Base-by-base conservation (phyloP, 2,888 invertebrate genomes). In the Mythimna lalbum region DNA sequence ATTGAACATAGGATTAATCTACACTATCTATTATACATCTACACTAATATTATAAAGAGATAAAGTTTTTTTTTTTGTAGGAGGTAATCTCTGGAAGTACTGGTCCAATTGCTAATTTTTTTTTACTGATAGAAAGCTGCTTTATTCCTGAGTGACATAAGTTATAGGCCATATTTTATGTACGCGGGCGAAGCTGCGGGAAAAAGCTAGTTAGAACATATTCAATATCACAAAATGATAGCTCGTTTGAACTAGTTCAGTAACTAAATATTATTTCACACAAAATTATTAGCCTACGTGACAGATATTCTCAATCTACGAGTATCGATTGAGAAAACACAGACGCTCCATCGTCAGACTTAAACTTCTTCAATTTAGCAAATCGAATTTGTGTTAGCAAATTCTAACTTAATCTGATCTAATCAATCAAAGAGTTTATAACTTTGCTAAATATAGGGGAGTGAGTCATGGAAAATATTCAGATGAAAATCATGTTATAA, bases 341-440 rank as follows among this genome's bases (percentile, higher is more conserved):
- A 66, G 17, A 33, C 36, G 62, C 36, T 39, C 39, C 14, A 36
- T 62, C 50, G 52, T 39, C 57, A 59, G 27, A 64, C 71, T 49
- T 70, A 31, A 57, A 70, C 47, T 76, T 73, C 23, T 39, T 19
- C 59, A 79, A 66, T 61, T 49, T 55, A 5, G 43, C 23, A 43
- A 80, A 74, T 67, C 36, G 14, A 63, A 76, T 69, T 80, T 63
- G 56, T 53, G 65, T 53, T 23, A 36, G 55, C 31, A 60, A 65
- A 69, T 66, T 70, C n/a, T 49, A 76, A 69, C 56, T 69, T 60
- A 49, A 59, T 76, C 76, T 52, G 33, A 66, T 63, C 23, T 63
- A 66, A 78, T 80, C 76, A 78, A 80, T 80, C 70, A 78, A 39
- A n/a, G 53, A 75, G 56, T 65, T 77, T 49, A 56, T 63, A 67